phyloP scores from a whole-genome alignment of 2,113 vertebrate species.

The Myrmecophaga tridactyla region DNA sequence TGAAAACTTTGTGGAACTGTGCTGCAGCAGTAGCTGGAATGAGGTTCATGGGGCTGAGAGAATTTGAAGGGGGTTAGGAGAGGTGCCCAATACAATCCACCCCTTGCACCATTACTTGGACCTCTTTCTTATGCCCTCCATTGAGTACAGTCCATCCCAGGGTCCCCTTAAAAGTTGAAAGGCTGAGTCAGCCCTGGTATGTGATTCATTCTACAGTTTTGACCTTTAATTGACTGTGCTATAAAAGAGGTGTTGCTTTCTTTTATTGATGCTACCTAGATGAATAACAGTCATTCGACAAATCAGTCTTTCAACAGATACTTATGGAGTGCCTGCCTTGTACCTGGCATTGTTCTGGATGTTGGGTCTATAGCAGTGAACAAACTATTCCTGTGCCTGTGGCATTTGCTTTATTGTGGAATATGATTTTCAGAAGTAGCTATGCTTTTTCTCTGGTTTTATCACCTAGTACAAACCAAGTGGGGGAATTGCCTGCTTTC shows the following conservation, averaged over 20 bases:
- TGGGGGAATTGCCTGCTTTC: not conserved
- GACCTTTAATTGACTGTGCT: not conserved
- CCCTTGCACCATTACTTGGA: fast-evolving
- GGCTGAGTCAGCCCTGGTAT: not conserved
- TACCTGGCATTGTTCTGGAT: not conserved
- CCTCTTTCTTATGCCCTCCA: no score
- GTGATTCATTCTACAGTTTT: not conserved
- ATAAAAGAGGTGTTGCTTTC: not conserved
- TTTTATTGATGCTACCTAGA: not conserved
- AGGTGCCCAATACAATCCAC: fast-evolving
- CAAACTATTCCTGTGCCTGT: fast-evolving
- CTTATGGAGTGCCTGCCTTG: fast-evolving
- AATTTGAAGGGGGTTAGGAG: not conserved
- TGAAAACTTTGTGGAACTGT: not conserved
- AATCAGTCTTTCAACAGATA: not conserved
- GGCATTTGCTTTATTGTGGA: not conserved
- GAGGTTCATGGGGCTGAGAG: not conserved
- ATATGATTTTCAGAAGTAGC: not conserved
- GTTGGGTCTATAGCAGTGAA: not conserved
- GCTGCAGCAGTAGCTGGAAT: no score
- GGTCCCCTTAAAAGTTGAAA: not conserved
- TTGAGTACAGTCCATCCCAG: no score
- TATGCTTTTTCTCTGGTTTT: not conserved
- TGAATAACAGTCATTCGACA: not conserved
- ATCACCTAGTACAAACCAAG: not conserved